Evolutionary conservation across 2,113 vertebrate species (phyloP), one percentile per base, ranked within the genome.

Genomic region (Cyphomyrus discorhynchus): DNA sequence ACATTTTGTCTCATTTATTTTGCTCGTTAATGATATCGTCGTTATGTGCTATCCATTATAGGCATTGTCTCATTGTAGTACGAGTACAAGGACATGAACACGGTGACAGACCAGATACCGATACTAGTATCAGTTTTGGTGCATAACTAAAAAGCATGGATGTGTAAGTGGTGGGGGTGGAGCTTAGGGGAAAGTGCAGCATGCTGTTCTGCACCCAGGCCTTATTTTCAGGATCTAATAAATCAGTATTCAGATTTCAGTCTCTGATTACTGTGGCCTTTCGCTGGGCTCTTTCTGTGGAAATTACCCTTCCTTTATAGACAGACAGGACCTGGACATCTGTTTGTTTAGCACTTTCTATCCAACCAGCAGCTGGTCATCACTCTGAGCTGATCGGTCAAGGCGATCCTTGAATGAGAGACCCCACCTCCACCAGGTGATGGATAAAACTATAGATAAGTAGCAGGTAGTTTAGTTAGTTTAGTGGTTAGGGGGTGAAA

Each of bases 341-440:
- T 58, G 35, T 89, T 89, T 89, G 80, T 42, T 62, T 80, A 85
- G 80, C 10, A 27, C 89, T 85, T 86, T 49, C 52, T 45, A 3
- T 89, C 52, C 70, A 35, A 53, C 35, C 70, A 45, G 3, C 17
- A 53, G 47, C 5, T 53, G 70, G 17, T 80, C 66, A 88, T 62
- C 46, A 45, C 24, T 10, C 21, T 10, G 53, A 50, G 39, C 15
- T 42, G 82, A n/a, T 46, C 3, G 21, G 19, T n/a, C 45, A 49
- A 9, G 21, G 82, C 7, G 4, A 49, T 13, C 42, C 8, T 13
- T 9, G 45, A 80, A 5, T 42, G 74, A 39, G 11, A 42, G 35
- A 80, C 15, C 39, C 82, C 82, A 45, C 21, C 82, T 85, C 82
- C 82, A 27, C 27, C 19, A 85, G 82, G 35, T 31, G 62, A 70